A percentile compares a stretch with the other conserved stretches of the same genome.
phyloP scores from a whole-genome alignment of 2,113 vertebrate species.

The Hyla sarda region DNA sequence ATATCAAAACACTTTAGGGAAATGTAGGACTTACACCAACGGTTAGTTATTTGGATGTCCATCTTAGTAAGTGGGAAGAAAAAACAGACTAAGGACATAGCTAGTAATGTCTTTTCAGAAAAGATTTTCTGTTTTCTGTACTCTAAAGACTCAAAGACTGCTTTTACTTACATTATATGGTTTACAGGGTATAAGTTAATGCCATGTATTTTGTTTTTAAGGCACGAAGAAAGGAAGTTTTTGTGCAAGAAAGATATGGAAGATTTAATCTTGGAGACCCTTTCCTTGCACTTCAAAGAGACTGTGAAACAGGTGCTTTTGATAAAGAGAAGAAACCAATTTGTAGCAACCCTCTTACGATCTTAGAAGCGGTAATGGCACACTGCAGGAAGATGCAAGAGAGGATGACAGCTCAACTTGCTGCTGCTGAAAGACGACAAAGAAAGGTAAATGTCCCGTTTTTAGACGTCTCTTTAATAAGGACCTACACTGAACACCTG shows the following conservation, averaged over 20 bases:
- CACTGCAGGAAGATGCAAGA: constrained; percentile 99
- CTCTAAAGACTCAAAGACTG: background rate
- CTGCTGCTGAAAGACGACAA: constrained; percentile 91
- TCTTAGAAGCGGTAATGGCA: constrained; percentile 96
- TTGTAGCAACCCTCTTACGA: constrained; percentile 91
- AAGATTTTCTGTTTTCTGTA: background rate
- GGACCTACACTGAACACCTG: background rate
- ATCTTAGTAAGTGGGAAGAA: too few relatives aligned
- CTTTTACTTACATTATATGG: background rate
- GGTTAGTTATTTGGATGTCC: too few relatives aligned
- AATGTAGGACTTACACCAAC: too few relatives aligned
- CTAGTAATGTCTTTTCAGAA: background rate
- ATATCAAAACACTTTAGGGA: too few relatives aligned
- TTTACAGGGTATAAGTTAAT: background rate
- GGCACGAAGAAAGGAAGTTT: constrained; percentile 95
- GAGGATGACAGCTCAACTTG: constrained; percentile 91
- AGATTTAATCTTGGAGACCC: constrained; percentile 95
- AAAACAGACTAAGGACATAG: too few relatives aligned
- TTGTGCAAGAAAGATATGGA: constrained; percentile 94
- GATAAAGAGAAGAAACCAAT: constrained; percentile 86
- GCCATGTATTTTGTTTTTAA: constrained; percentile 64
- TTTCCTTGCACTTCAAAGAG: constrained; percentile 95
- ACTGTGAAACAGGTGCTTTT: constrained; percentile 84
- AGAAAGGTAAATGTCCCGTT: constrained; percentile 79
- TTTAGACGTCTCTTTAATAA: background rate